These are phyloP conservation scores for Ectemnius cavifrons DNA, from an alignment of 2,888 invertebrate genomes.

Conservation along the genomic window DNA sequence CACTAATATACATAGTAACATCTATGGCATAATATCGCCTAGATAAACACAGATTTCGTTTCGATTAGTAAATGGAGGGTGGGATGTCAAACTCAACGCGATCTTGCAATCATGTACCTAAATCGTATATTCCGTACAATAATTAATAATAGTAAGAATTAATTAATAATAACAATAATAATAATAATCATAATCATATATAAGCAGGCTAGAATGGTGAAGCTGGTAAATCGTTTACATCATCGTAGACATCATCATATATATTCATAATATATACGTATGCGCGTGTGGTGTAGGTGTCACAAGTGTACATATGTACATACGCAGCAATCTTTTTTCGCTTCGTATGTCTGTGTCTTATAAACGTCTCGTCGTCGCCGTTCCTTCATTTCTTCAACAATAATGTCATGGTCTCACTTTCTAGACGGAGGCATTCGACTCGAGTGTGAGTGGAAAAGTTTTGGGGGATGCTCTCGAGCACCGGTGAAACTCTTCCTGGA, in stretches of 20 bases:
- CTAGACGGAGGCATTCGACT: too few relatives aligned
- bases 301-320: too few relatives aligned
- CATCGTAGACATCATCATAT: too few relatives aligned
- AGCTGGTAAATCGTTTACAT: slow-evolving; percentile 19
- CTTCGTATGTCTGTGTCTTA: too few relatives aligned
- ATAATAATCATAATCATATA: slow-evolving; percentile 29
- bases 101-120: slow-evolving; percentile 31
- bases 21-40: slow-evolving; percentile 58
- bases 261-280: slow-evolving; percentile 9
- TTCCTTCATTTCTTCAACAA: too few relatives aligned
- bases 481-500: too few relatives aligned
- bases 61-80: slow-evolving; percentile 33
- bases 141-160: background rate
- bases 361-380: too few relatives aligned
- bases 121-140: background rate
- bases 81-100: slow-evolving; percentile 19
- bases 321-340: too few relatives aligned
- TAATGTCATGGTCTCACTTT: too few relatives aligned
- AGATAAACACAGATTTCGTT: slow-evolving; percentile 58
- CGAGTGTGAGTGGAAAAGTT: too few relatives aligned
- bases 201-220: slow-evolving; percentile 52
- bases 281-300: background rate
- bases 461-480: too few relatives aligned
- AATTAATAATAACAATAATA: slow-evolving; percentile 26
- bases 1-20: slow-evolving; percentile 64